Evolutionary conservation across 2,797 vertebrate species (phyloP).

Genomic region (Oreochromis grahami): DNA sequence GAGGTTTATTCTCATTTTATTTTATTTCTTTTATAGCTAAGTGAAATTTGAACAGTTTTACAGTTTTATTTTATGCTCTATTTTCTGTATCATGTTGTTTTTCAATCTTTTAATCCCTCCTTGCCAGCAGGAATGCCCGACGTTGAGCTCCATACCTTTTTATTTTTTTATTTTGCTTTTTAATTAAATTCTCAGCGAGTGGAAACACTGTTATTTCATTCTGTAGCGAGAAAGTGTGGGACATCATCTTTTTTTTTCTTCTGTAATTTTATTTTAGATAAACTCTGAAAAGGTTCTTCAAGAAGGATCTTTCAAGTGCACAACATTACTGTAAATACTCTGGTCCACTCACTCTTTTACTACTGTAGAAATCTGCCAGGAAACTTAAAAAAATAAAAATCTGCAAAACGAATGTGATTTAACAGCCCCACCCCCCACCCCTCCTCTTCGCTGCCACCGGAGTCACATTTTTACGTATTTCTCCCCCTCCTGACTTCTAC

Average conservation of each 20-base stretch:
- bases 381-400: conserved; percentile 16
- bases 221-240: conserved; percentile 51
- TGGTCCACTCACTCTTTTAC: conserved; percentile 65
- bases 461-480: conserved; percentile 54
- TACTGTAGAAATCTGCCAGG: conserved; percentile 63
- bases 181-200: conserved; percentile 53
- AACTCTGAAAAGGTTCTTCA: conserved; percentile 31
- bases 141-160: conserved; percentile 48
- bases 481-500: conserved; percentile 8
- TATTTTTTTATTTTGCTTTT: neutral
- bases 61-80: conserved; percentile 68
- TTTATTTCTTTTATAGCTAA: conserved; percentile 51
- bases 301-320: conserved; percentile 57
- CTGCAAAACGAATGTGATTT: conserved; percentile 42
- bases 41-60: conserved; percentile 64
- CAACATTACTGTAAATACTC: conserved; percentile 72
- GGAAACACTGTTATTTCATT: conserved; percentile 68
- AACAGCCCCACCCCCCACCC: neutral
- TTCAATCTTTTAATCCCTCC: conserved; percentile 56
- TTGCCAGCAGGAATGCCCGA: conserved; percentile 49
- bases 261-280: conserved; percentile 30
- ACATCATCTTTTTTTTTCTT: neutral
- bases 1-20: conserved; percentile 59
- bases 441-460: neutral
- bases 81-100: conserved; percentile 55